Evolutionary conservation across 2,113 vertebrate genomes (phyloP).

Genomic region (Macrotus californicus): DNA sequence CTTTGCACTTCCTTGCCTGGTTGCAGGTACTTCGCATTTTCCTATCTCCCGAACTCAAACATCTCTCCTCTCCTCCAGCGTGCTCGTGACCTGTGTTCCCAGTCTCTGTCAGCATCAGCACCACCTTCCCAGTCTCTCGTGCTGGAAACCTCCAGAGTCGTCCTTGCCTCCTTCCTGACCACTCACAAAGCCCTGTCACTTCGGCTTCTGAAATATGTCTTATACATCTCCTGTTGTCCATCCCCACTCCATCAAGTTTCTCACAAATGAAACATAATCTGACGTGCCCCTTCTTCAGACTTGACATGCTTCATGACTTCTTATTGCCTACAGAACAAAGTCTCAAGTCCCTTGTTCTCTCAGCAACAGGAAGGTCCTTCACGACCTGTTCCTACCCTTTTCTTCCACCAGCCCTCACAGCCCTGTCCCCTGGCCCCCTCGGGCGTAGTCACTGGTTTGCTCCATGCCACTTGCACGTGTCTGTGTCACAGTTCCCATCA

Average conservation of each 20-base stretch:
- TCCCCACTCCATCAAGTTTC: not conserved
- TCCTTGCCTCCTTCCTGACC: not conserved
- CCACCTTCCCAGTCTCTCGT: not conserved
- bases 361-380: not conserved
- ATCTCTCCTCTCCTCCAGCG: not conserved
- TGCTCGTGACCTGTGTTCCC: not conserved
- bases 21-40: not conserved
- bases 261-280: not conserved
- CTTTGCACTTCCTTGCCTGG: not conserved
- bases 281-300: not conserved
- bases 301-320: constrained; percentile 31
- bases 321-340: not conserved
- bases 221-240: not conserved
- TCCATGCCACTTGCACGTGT: not conserved
- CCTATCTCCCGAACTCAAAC: not conserved
- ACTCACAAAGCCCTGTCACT: not conserved
- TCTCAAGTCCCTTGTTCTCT: not conserved
- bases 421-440: not conserved
- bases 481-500: not conserved
- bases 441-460: not conserved
- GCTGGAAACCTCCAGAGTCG: not conserved
- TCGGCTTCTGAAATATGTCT: not conserved
- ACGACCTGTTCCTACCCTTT: not conserved
- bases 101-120: not conserved
- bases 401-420: not conserved